Percentiles rank a stretch among this genome's conserved stretches.
These are phyloP conservation scores for Molossus alvarezi DNA, from an alignment of 2,797 vertebrate species.

Conservation along the genomic window DNA sequence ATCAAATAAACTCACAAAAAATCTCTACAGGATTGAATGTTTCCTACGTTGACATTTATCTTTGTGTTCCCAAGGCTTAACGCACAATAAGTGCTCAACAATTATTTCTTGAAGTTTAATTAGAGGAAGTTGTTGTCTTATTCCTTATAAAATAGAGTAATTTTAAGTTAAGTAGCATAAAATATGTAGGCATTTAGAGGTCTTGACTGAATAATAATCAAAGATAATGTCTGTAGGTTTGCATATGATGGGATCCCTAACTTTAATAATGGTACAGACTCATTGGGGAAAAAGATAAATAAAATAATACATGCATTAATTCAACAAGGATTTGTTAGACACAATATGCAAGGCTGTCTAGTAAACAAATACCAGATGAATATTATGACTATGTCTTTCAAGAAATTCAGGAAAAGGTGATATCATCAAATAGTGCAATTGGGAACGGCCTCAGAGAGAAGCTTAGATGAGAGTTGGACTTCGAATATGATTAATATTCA, in stretches of 20 bases:
- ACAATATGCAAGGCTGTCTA: not conserved
- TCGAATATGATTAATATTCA: not conserved
- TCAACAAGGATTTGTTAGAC: conserved; percentile 37
- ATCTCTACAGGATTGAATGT: not conserved
- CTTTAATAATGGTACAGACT: conserved; percentile 9
- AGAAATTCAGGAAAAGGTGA: conserved; percentile 26
- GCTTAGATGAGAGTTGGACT: not conserved
- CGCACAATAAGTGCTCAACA: not conserved
- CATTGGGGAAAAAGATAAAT: conserved; percentile 34
- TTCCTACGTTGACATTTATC: conserved; percentile 23
- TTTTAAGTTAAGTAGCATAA: conserved; percentile 50
- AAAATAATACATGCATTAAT: not conserved
- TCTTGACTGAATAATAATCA: conserved; percentile 39
- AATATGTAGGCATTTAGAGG: conserved; percentile 7
- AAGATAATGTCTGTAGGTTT: conserved; percentile 27
- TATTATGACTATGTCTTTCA: conserved; percentile 17
- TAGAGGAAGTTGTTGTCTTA: not conserved
- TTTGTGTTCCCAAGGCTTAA: conserved; percentile 34
- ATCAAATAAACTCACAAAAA: not conserved
- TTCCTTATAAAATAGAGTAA: conserved; percentile 49
- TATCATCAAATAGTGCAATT: not conserved
- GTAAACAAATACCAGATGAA: conserved; percentile 26
- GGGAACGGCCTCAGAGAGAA: not conserved
- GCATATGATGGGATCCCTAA: not conserved
- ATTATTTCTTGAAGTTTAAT: conserved; percentile 50